Conservation (phyloP, 2,113 vertebrate genomes). For the Procapra przewalskii region DNA sequence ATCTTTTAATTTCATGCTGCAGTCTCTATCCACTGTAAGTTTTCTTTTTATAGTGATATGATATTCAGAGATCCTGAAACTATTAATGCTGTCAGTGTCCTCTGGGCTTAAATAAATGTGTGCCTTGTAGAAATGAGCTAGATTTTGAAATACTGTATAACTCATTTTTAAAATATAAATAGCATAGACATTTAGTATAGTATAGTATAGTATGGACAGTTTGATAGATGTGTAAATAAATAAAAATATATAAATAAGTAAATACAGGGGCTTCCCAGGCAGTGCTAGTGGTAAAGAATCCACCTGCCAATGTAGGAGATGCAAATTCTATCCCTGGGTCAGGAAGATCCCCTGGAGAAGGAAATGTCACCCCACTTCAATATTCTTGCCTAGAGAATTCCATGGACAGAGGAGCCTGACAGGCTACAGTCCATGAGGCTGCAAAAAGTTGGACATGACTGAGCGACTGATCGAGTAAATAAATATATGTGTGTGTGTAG, state of each 20-base stretch:
- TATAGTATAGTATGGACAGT: neutral
- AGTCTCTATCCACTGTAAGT: fast-evolving
- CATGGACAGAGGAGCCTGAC: neutral
- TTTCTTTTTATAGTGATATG: neutral
- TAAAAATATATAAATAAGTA: neutral
- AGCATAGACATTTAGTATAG: neutral
- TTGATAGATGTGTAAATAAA: neutral
- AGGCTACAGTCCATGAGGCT: neutral
- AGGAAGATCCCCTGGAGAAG: neutral
- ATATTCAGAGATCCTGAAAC: neutral
- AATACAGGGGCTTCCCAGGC: neutral
- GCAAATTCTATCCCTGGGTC: neutral
- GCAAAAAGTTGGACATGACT: too few relatives aligned
- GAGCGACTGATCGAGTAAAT: neutral
- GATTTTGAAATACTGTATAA: neutral
- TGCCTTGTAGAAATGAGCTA: neutral
- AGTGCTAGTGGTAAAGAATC: neutral
- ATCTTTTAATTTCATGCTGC: neutral
- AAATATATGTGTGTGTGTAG: neutral
- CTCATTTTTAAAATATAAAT: neutral
- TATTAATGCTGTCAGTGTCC: neutral
- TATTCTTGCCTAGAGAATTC: neutral
- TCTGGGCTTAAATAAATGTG: neutral
- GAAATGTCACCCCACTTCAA: neutral
- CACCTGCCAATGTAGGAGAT: fast-evolving